A percentile compares a stretch with the other conserved stretches of the same genome.
Conservation (phyloP, 2,888 invertebrate species). For the Phortica magna region DNA sequence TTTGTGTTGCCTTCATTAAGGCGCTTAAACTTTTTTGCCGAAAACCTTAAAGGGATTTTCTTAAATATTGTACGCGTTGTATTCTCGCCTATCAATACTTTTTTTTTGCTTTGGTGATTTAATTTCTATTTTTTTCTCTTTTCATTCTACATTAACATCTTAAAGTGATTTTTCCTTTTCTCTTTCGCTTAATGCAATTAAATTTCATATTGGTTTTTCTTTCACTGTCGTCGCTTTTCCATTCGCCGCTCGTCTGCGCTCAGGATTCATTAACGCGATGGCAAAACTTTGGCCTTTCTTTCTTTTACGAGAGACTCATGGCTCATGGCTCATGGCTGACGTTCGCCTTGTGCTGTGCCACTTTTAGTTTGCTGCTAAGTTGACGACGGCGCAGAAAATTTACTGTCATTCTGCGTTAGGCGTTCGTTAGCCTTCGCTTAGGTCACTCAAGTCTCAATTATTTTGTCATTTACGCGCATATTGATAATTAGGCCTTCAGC, state of each 20-base stretch:
- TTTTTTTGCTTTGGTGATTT: neutral
- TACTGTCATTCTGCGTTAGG: conserved; percentile 15
- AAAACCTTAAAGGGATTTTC: conserved; percentile 18
- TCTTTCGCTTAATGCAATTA: conserved; percentile 55
- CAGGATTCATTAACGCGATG: neutral
- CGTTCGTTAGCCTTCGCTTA: conserved; percentile 11
- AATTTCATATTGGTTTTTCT: conserved; percentile 18
- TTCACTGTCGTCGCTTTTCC: conserved; percentile 30
- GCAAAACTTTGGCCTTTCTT: conserved; percentile 9
- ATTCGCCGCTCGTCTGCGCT: neutral
- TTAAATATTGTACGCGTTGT: neutral
- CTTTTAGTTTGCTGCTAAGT: neutral
- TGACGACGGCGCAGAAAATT: neutral
- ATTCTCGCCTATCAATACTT: neutral
- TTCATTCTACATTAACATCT: conserved; percentile 8
- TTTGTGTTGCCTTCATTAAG: neutral
- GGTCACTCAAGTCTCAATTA: conserved; percentile 51
- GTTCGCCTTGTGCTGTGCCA: neutral
- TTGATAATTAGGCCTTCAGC: conserved; percentile 57
- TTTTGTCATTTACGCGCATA: conserved; percentile 47
- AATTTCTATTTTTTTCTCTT: neutral
- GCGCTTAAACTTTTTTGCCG: conserved; percentile 43
- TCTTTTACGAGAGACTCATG: no score
- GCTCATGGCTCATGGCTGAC: no score
- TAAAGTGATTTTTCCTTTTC: conserved; percentile 41